Base-by-base conservation (phyloP, 2,113 vertebrate genomes). In the Dicerorhinus sumatrensis region DNA sequence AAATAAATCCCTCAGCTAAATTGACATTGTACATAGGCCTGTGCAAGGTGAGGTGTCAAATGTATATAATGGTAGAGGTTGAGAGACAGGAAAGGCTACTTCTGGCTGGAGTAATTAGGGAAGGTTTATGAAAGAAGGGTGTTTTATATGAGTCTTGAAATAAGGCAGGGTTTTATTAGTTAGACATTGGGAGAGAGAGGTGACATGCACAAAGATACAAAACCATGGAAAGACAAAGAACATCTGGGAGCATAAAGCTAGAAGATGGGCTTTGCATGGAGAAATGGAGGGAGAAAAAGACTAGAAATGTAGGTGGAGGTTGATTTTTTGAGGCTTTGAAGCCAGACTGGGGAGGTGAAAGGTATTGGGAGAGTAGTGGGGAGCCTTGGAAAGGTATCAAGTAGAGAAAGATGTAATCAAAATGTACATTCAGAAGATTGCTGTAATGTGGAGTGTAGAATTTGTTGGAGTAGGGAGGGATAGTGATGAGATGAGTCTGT, bases 141-240 rank as follows among this genome's bases (percentile, higher is more conserved):
- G 6, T 65, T 89, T 76, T 63, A 1, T 86, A n/a, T 39, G 48
- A 69, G 31, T 90, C 39, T 95, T 92, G 48, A 96, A 91, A 93
- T 75, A 95, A 94, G n/a, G 33, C 10, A 84, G 11, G 25, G 8
- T 77, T 67, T 72, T 86, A 0, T 46, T 89, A 54, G 17, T 80
- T 42, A 93, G 46, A 65, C 17, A 54, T 21, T n/a, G 65, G n/a
- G 46, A 96, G n/a, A 25, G 11, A 62, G n/a, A 91, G 27, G 27
- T 36, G 39, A 25, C 39, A 31, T 92, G 25, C 36, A 65, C 27
- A 63, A 92, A 87, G 29, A 54, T 5, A 33, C 25, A 72, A 77
- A 96, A 46, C 10, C 60, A 9, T 39, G 33, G 72, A 80, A 80
- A 48, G 20, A 31, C 62, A 46, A 89, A 81, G 42, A 80, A 31